Percentiles rank a stretch among this genome's conserved stretches.
These are phyloP conservation scores for Connochaetes taurinus DNA, from an alignment of 2,113 vertebrate genomes.

Conservation along the genomic window DNA sequence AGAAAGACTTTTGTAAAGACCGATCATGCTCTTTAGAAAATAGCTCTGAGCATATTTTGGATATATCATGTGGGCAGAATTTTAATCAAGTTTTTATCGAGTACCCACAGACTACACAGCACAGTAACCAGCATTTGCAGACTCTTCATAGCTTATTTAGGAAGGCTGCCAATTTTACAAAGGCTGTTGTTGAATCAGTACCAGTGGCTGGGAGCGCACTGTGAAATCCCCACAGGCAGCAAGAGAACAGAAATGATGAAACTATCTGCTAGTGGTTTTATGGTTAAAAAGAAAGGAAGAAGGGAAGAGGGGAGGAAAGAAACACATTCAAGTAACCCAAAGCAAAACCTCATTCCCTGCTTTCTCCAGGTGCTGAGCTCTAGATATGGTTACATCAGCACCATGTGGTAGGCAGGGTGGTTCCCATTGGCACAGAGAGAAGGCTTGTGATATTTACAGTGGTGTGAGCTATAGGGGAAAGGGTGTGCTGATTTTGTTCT, in stretches of 20 bases:
- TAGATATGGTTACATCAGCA: slow-evolving; percentile 22
- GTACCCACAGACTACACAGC: not conserved
- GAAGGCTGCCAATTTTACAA: slow-evolving; percentile 41
- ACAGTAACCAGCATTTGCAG: slow-evolving; percentile 16
- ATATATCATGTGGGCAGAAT: not conserved
- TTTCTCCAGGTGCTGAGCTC: slow-evolving; percentile 33
- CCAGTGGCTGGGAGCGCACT: not conserved
- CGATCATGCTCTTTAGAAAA: not conserved
- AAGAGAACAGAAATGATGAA: slow-evolving; percentile 39
- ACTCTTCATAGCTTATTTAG: slow-evolving; percentile 51
- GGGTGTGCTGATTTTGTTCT: not conserved
- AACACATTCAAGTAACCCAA: slow-evolving; percentile 31
- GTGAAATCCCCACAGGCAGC: slow-evolving; percentile 14
- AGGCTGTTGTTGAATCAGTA: slow-evolving; percentile 40
- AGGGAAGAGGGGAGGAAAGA: not conserved
- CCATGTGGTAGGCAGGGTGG: not conserved
- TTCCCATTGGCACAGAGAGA: slow-evolving; percentile 18
- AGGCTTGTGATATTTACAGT: slow-evolving; percentile 42
- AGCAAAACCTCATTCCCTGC: slow-evolving; percentile 22
- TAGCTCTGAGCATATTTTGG: not conserved
- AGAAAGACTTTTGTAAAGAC: slow-evolving; percentile 5
- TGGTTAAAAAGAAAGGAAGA: not conserved
- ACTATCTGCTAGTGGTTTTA: slow-evolving; percentile 35
- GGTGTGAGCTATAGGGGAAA: not conserved
- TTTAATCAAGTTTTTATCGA: slow-evolving; percentile 29